These are phyloP conservation scores for Spea hammondii DNA, from an alignment of 2,797 vertebrate species.

Conservation along the genomic window DNA sequence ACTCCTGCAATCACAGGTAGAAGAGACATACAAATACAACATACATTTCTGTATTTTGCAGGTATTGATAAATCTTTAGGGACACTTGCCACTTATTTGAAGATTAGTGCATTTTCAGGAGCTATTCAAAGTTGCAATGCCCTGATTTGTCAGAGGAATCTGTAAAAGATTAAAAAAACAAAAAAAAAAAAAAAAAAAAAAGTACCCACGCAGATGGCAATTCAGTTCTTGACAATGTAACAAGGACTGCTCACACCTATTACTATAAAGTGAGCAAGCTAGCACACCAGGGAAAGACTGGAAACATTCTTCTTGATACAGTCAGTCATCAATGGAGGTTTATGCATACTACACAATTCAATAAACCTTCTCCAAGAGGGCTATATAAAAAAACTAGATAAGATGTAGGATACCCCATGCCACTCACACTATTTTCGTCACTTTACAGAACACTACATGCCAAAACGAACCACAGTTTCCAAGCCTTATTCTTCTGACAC, in stretches of 20 bases:
- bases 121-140: conserved; percentile 1
- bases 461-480: conserved; percentile 2
- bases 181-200: conserved; percentile 21
- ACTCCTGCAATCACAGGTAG: not conserved
- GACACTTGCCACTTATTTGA: conserved; percentile 12
- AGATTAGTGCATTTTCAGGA: conserved; percentile 10
- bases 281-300: conserved; percentile 1
- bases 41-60: conserved; percentile 3
- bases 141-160: conserved; percentile 13
- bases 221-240: not conserved
- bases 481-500: conserved; percentile 25
- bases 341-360: conserved; percentile 44
- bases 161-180: too few species aligned
- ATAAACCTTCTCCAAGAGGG: conserved; percentile 6
- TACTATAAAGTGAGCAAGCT: conserved; percentile 10
- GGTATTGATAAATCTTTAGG: not conserved
- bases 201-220: conserved; percentile 2
- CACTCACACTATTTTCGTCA: conserved; percentile 14
- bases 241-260: not conserved
- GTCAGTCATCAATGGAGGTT: not conserved
- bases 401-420: conserved; percentile 9
- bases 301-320: conserved; percentile 27
- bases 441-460: conserved; percentile 28
- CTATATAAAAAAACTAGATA: conserved; percentile 30
- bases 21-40: conserved; percentile 1